Evolutionary conservation across 2,797 vertebrate genomes (phyloP).

Genomic region (Peromyscus aztecus): DNA sequence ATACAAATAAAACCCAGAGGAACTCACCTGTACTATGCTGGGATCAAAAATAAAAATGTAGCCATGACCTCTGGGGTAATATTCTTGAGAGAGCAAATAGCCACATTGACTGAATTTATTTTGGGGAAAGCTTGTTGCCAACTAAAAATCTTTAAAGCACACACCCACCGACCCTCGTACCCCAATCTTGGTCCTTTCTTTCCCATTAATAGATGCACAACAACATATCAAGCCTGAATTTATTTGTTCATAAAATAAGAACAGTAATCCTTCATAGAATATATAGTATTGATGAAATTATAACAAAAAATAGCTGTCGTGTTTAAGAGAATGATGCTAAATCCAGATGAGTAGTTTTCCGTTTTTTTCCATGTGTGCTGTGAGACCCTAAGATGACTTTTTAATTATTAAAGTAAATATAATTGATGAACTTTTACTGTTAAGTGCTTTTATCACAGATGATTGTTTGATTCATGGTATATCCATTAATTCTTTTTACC

Average conservation of each 20-base stretch:
- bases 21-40: constrained; percentile 69
- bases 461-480: background rate
- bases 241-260: background rate
- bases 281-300: background rate
- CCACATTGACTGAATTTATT: constrained; percentile 26
- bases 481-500: background rate
- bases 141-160: background rate
- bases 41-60: constrained; percentile 40
- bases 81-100: constrained; percentile 38
- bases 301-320: background rate
- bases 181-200: background rate
- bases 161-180: background rate
- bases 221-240: background rate
- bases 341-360: background rate
- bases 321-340: background rate
- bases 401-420: background rate
- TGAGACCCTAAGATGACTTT: background rate
- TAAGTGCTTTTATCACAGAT: background rate
- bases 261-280: background rate
- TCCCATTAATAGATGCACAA: background rate
- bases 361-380: background rate
- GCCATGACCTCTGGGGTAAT: constrained; percentile 38
- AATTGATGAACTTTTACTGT: background rate
- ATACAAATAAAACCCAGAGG: constrained; percentile 81
- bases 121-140: constrained; percentile 23